phyloP scores from a whole-genome alignment of 2,888 invertebrate species.

The Leptothorax acervorum region DNA sequence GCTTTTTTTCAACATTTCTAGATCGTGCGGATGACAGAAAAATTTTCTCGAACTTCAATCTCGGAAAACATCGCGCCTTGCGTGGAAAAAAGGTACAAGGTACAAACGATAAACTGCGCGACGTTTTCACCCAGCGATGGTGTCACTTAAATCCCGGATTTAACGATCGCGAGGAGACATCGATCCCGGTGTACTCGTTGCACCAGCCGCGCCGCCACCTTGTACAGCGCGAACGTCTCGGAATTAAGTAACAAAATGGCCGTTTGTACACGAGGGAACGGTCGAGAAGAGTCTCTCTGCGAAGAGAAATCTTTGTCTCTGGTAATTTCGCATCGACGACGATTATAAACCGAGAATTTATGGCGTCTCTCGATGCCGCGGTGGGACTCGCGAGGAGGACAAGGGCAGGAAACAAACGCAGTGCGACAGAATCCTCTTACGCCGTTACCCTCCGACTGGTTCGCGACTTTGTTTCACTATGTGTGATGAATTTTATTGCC shows the following conservation, averaged over 20 bases:
- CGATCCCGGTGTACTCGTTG: conserved; percentile 64
- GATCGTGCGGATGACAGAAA: background rate
- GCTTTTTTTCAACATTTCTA: background rate
- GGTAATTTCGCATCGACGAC: conserved; percentile 60
- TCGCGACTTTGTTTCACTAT: conserved; percentile 64
- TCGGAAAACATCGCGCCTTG: background rate
- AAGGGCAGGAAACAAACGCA: conserved; percentile 19
- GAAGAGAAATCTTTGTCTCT: conserved; percentile 24
- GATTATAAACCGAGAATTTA: conserved; percentile 79
- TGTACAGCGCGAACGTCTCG: background rate
- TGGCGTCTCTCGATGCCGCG: conserved; percentile 61
- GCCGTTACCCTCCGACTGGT: conserved; percentile 6
- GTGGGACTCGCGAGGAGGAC: conserved; percentile 2
- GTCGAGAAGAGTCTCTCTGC: conserved; percentile 29
- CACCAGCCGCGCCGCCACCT: conserved; percentile 35
- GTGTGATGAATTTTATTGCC: conserved; percentile 69
- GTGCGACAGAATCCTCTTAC: background rate
- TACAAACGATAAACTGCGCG: conserved; percentile 60
- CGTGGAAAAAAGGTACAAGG: conserved; percentile 10
- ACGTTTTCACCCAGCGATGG: background rate
- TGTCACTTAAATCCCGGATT: conserved; percentile 60
- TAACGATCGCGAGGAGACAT: conserved; percentile 70
- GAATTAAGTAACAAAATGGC: conserved; percentile 71
- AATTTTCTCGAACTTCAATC: background rate
- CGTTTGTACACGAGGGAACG: conserved; percentile 34